These are phyloP conservation scores for Echiichthys vipera DNA, from an alignment of 2,797 vertebrate species.

Conservation along the genomic window DNA sequence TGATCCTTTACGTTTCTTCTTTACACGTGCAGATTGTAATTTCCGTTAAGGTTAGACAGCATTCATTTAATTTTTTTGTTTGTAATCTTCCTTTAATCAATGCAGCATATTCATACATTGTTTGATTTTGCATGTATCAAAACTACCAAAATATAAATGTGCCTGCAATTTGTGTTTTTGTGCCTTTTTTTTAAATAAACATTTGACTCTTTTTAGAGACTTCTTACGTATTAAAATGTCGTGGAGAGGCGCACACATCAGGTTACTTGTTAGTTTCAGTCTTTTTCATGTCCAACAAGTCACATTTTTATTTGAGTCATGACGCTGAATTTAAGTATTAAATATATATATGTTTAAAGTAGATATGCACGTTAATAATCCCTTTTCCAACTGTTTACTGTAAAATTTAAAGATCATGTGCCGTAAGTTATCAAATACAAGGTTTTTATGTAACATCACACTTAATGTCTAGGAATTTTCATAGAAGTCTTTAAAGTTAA, in stretches of 20 bases:
- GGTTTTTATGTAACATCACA: background rate
- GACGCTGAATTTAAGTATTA: background rate
- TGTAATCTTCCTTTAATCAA: background rate
- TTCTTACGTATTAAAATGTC: rapidly evolving
- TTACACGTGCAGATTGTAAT: background rate
- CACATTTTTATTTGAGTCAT: background rate
- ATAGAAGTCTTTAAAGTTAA: background rate
- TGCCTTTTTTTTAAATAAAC: background rate
- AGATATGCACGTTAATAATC: too few species aligned
- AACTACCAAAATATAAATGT: background rate
- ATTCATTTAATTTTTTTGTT: background rate
- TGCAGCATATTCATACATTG: background rate
- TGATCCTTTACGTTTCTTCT: background rate
- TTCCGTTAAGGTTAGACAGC: background rate
- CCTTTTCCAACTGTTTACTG: background rate
- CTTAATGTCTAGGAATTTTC: background rate
- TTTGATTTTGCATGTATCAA: background rate
- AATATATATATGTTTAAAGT: background rate
- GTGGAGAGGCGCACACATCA: background rate
- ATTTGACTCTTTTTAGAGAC: background rate
- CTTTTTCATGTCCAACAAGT: background rate
- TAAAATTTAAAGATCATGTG: background rate
- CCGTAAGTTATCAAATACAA: background rate
- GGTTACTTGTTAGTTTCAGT: background rate
- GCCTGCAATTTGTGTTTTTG: background rate